These are phyloP conservation scores for Thalpophila matura DNA, from an alignment of 2,888 invertebrate genomes.

Conservation along the genomic window DNA sequence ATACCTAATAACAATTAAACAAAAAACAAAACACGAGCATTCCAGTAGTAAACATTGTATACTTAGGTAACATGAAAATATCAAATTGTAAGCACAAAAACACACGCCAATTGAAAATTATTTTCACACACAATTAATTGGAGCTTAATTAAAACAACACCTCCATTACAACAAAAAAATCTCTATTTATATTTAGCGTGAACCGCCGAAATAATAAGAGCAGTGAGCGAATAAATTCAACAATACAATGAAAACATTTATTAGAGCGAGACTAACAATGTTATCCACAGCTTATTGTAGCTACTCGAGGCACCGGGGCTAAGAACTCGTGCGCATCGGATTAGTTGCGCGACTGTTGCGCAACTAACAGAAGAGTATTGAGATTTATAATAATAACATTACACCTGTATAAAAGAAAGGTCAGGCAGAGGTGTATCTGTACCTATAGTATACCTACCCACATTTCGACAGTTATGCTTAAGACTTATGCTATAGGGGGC, in stretches of 20 bases:
- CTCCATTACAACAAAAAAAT: conserved; percentile 14
- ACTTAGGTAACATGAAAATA: conserved; percentile 8
- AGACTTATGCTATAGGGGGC: no score
- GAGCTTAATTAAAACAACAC: conserved; percentile 34
- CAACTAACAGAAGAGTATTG: conserved; percentile 1
- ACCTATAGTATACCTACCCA: no score
- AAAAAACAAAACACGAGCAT: conserved; percentile 26
- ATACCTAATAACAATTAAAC: conserved; percentile 3
- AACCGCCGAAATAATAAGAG: conserved; percentile 31
- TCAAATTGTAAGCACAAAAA: conserved; percentile 5
- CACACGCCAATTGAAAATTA: conserved; percentile 33
- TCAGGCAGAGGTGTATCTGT: no score
- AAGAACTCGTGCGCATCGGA: conserved; percentile 51
- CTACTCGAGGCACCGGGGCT: conserved; percentile 37
- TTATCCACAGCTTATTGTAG: conserved; percentile 49
- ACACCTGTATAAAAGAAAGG: no score
- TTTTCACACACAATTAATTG: conserved; percentile 30
- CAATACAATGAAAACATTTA: conserved; percentile 52
- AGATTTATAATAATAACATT: conserved; percentile 5
- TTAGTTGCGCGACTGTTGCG: conserved; percentile 41
- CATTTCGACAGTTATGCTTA: no score
- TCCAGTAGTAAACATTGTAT: conserved; percentile 4
- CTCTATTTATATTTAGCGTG: conserved; percentile 41
- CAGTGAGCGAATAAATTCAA: conserved; percentile 34
- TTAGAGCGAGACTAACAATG: conserved; percentile 61